Evolutionary conservation across 2,797 vertebrate genomes (phyloP).

Genomic region (Notolabrus celidotus): DNA sequence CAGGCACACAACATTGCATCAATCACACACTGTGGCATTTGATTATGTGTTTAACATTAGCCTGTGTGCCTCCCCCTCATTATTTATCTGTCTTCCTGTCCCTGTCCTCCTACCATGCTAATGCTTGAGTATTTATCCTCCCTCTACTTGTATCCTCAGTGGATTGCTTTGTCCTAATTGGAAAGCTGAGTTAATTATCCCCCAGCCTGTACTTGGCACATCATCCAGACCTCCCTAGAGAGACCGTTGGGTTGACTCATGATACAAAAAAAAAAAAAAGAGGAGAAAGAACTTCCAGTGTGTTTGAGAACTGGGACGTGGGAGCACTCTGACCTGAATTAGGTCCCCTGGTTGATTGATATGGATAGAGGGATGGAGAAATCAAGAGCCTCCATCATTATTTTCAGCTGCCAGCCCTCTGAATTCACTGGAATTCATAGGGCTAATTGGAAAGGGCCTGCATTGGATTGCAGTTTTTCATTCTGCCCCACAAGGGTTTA

Average conservation of each 20-base stretch:
- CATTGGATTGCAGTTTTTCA: conserved; percentile 36
- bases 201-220: conserved; percentile 79
- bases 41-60: conserved; percentile 38
- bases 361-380: conserved; percentile 42
- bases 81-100: conserved; percentile 63
- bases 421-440: conserved; percentile 35
- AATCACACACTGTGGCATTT: conserved; percentile 23
- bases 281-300: conserved; percentile 3
- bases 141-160: conserved; percentile 66
- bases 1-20: neutral
- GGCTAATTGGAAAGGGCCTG: conserved; percentile 54
- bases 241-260: conserved; percentile 69
- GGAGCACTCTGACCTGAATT: conserved; percentile 51
- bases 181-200: conserved; percentile 85
- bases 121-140: conserved; percentile 73
- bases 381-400: conserved; percentile 63
- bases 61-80: conserved; percentile 41
- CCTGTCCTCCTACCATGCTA: conserved; percentile 52
- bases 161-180: conserved; percentile 83
- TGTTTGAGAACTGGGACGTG: conserved; percentile 35
- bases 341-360: conserved; percentile 54
- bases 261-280: conserved; percentile 41
- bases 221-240: conserved; percentile 75
- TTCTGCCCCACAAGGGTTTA: conserved; percentile 24
- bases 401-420: conserved; percentile 46